These are phyloP conservation scores for Geophilus truncorum DNA, from an alignment of 2,888 invertebrate species.

Conservation along the genomic window DNA sequence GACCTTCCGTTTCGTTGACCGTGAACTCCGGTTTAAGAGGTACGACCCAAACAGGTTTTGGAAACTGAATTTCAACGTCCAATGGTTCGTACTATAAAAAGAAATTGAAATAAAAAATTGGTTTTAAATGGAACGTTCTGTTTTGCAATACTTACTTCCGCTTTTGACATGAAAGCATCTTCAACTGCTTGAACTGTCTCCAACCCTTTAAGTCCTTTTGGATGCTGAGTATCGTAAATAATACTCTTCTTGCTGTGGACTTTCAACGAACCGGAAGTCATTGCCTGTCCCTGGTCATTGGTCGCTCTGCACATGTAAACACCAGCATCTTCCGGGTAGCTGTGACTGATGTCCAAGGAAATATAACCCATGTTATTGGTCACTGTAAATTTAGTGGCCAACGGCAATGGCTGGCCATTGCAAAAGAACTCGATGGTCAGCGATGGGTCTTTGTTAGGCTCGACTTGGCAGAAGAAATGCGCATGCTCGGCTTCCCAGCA, in stretches of 20 bases:
- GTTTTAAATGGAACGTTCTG: too few relatives aligned
- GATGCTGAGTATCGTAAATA: conserved; percentile 80
- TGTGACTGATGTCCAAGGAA: conserved; percentile 78
- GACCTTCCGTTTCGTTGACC: conserved; percentile 72
- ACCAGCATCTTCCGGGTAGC: conserved; percentile 88
- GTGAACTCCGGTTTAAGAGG: conserved; percentile 75
- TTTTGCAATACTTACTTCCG: conserved; percentile 48
- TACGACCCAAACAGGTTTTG: conserved; percentile 79
- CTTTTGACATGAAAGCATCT: conserved; percentile 67
- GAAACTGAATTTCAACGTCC: conserved; percentile 69
- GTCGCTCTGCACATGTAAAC: conserved; percentile 85
- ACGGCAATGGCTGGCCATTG: conserved; percentile 80
- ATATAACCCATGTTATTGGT: conserved; percentile 96
- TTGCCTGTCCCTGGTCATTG: conserved; percentile 81
- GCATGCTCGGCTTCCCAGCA: conserved; percentile 81
- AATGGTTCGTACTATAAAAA: conserved; percentile 56
- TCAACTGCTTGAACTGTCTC: conserved; percentile 87
- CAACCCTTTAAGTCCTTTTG: conserved; percentile 84
- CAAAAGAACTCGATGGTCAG: conserved; percentile 88
- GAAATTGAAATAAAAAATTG: neutral
- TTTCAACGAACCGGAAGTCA: conserved; percentile 80
- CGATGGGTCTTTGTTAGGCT: conserved; percentile 85
- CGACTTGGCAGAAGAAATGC: conserved; percentile 87
- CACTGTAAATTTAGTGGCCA: conserved; percentile 82
- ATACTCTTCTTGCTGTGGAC: conserved; percentile 63